Evolutionary conservation across 2,888 invertebrate species (phyloP), one percentile per base, ranked within the genome.

Genomic region (Tribolium freemani): DNA sequence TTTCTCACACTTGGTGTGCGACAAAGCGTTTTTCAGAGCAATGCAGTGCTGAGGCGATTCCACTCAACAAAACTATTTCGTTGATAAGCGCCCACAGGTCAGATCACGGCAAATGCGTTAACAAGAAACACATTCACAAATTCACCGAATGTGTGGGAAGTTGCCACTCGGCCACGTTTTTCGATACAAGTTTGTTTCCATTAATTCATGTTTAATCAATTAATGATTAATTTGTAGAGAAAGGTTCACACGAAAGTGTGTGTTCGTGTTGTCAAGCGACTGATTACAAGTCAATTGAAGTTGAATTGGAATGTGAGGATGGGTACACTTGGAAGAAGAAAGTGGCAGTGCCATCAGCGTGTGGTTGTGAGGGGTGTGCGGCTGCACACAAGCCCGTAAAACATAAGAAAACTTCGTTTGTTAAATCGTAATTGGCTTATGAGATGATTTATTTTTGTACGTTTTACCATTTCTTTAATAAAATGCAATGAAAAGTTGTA

Each of bases 131-230:
- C 0, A 87, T 94, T 11, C 76, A 78, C 3, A 90, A 90, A 3
- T 90, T 94, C 80, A 90, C 89, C 5, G 91, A 94, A 84, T 95
- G 95, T 79, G 87, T 88, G 57, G 95, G 95, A 0, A 82, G 87
- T 9, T 95, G 95, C 80, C 87, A 89, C 75, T 94, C 94, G 0
- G 90, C 91, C 11, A 92, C 93, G 0, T 84, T 88, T n/a, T 94
- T 90, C 77, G 92, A 93, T 80, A 85, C 88, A 78, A 86, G 93
- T 93, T 82, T n/a, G 38, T 38, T n/a, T 3, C 38, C 8, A 38
- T 45, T 45, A 45, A 5, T 45, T 45, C 2, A 45, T 10, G n/a
- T 45, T 45, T 5, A 45, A 5, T 45, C n/a, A 45, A 45, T 10
- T 16, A 45, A 45, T 45, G 0, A 3, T 1, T 26, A 26, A 26